These are phyloP conservation scores for Salvelinus sp. DNA, from an alignment of 2,113 vertebrate genomes.

Conservation along the genomic window DNA sequence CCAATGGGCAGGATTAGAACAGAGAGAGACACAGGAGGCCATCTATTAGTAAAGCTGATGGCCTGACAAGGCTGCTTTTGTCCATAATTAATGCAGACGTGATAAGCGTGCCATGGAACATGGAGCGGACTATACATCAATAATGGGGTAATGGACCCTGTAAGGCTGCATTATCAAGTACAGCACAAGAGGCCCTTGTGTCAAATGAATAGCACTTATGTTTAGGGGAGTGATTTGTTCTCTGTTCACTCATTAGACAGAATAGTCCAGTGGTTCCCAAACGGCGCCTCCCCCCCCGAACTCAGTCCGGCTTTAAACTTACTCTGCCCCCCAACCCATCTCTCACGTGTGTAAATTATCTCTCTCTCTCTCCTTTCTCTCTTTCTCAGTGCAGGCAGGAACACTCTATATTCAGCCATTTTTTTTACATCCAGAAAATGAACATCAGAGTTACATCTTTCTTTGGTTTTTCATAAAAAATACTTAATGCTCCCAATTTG, in stretches of 20 bases:
- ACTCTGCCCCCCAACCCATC: too few relatives aligned
- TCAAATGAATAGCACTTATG: constrained; percentile 52
- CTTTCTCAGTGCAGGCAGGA: neutral
- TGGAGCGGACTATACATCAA: constrained; percentile 57
- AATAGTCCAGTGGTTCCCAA: neutral
- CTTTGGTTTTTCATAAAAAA: constrained; percentile 20
- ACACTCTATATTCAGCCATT: neutral
- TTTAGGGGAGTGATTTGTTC: constrained; percentile 39
- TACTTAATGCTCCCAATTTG: constrained; percentile 32
- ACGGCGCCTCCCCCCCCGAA: too few relatives aligned
- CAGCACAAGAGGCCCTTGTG: constrained; percentile 67
- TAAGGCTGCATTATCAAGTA: constrained; percentile 64
- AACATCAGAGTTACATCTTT: constrained; percentile 7
- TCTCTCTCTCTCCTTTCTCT: neutral
- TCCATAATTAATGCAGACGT: constrained; percentile 68
- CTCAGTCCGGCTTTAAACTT: too few relatives aligned
- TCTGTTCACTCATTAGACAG: constrained; percentile 12
- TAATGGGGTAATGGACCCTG: constrained; percentile 27
- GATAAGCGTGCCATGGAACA: constrained; percentile 64
- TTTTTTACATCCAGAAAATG: neutral
- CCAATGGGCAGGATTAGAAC: constrained; percentile 22
- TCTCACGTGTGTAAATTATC: neutral
- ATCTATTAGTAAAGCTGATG: constrained; percentile 59
- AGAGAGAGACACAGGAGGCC: constrained; percentile 48
- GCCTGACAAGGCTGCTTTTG: constrained; percentile 56